phyloP scores from a whole-genome alignment of 2,113 vertebrate genomes.

The Scophthalmus maximus region DNA sequence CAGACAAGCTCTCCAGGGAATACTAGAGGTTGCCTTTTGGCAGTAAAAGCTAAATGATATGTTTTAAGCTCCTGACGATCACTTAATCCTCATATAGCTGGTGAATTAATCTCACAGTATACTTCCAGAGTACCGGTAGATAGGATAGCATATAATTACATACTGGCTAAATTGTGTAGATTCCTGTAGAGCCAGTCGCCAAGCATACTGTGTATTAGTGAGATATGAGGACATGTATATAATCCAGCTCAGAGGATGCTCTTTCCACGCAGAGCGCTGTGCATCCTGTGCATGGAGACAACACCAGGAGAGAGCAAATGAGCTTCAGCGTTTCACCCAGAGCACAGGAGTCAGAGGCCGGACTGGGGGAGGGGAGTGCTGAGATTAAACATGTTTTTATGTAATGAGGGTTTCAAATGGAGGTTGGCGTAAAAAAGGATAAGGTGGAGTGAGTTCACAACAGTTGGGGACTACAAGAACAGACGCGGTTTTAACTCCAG shows the following conservation, averaged over 20 bases:
- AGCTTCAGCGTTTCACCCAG: constrained; percentile 55
- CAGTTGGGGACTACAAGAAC: background rate
- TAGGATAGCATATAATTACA: constrained; percentile 74
- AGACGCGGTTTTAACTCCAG: constrained; percentile 16
- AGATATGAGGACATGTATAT: constrained; percentile 56
- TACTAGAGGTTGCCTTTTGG: constrained; percentile 69
- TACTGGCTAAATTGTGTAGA: constrained; percentile 67
- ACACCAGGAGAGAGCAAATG: constrained; percentile 25
- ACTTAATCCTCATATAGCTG: constrained; percentile 78
- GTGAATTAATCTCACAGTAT: constrained; percentile 72
- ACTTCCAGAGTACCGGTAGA: constrained; percentile 64
- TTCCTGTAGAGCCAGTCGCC: constrained; percentile 50
- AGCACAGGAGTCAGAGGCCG: constrained; percentile 53
- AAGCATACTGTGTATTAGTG: constrained; percentile 66
- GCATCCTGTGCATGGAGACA: constrained; percentile 46
- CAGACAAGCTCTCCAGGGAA: constrained; percentile 65
- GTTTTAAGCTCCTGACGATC: constrained; percentile 75
- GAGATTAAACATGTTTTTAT: constrained; percentile 79
- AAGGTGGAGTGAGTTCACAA: constrained; percentile 46
- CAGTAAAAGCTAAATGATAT: constrained; percentile 65
- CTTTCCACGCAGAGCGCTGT: constrained; percentile 50
- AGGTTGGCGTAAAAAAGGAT: constrained; percentile 41
- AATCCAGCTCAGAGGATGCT: constrained; percentile 75
- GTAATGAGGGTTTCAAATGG: constrained; percentile 72
- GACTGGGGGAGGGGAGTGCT: constrained; percentile 56